A percentile compares a stretch with the other conserved stretches of the same genome.
Evolutionary conservation across 2,797 vertebrate genomes (phyloP).

Genomic region (Pangasius djambal): DNA sequence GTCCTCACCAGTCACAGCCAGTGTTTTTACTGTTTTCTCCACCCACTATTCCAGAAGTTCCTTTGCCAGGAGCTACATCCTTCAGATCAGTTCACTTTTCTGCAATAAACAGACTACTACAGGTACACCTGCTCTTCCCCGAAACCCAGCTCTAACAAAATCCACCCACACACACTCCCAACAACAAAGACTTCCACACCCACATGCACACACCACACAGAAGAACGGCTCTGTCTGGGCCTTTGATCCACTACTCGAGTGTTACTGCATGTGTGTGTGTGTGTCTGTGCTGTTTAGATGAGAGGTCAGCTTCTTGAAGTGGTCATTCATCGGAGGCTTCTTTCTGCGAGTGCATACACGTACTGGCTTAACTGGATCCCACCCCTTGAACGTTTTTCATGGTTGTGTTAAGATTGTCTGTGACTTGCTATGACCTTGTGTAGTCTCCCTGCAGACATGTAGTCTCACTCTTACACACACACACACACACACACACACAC

Average conservation of each 20-base stretch:
- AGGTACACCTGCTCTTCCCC: conserved; percentile 53
- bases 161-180: conserved; percentile 31
- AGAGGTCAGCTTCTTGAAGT: conserved; percentile 46
- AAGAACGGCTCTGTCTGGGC: conserved; percentile 21
- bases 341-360: not conserved
- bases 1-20: conserved; percentile 53
- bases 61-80: conserved; percentile 36
- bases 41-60: conserved; percentile 46
- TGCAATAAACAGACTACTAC: conserved; percentile 43
- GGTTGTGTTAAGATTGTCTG: conserved; percentile 23
- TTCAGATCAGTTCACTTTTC: conserved; percentile 37
- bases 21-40: conserved; percentile 36
- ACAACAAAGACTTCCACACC: conserved; percentile 45
- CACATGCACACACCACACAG: conserved; percentile 25
- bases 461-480: not conserved
- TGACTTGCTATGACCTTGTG: conserved; percentile 20
- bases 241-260: conserved; percentile 45
- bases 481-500: conserved; percentile 2
- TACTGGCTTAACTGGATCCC: conserved; percentile 31
- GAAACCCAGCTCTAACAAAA: conserved; percentile 22
- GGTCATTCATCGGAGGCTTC: conserved; percentile 52
- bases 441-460: conserved; percentile 6
- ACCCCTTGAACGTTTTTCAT: conserved; percentile 36
- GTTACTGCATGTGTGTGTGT: conserved; percentile 12
- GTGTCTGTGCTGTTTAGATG: conserved; percentile 26